phyloP scores from a whole-genome alignment of 2,113 vertebrate genomes.

The Aegithalos caudatus region DNA sequence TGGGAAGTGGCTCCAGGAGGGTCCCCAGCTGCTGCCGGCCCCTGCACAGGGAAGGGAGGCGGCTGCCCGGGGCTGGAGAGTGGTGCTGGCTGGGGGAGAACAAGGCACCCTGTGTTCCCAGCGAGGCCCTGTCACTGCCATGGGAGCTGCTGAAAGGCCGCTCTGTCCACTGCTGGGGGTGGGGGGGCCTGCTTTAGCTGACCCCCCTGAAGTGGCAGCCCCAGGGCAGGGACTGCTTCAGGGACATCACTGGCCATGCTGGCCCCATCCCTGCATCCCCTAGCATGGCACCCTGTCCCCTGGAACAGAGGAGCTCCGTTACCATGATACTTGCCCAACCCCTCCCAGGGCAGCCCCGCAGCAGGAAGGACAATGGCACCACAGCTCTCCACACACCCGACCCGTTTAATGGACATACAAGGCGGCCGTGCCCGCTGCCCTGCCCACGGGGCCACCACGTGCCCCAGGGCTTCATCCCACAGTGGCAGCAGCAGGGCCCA shows the following conservation, averaged over 20 bases:
- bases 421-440: background rate
- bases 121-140: background rate
- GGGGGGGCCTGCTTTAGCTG: background rate
- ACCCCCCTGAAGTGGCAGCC: background rate
- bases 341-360: accelerated
- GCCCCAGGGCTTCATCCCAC: accelerated
- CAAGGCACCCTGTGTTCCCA: slow-evolving; percentile 31
- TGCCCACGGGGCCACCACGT: accelerated
- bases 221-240: background rate
- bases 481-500: accelerated
- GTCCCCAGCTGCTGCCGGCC: background rate
- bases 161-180: background rate
- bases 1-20: background rate
- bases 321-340: background rate
- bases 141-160: slow-evolving; percentile 2
- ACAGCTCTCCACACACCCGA: slow-evolving; percentile 1
- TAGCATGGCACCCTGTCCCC: accelerated
- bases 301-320: accelerated
- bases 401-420: slow-evolving; percentile 38
- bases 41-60: background rate
- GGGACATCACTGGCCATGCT: background rate
- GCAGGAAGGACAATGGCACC: background rate
- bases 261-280: background rate
- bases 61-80: accelerated
- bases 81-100: background rate